phyloP scores from a whole-genome alignment of 1,140 invertebrate genomes.

The Diorhabda carinulata region DNA sequence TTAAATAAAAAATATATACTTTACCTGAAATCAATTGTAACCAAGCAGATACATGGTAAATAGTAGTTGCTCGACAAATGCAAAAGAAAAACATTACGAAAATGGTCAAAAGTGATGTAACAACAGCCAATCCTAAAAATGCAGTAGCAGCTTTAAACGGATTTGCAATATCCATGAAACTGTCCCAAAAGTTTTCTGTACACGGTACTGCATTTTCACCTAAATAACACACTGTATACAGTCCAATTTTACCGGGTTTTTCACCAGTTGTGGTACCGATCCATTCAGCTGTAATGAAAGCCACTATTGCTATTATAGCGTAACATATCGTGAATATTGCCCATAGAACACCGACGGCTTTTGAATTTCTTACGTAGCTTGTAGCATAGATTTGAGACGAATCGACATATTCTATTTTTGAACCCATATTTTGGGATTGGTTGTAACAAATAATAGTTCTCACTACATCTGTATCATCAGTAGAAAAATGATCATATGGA shows the following conservation, averaged over 20 bases:
- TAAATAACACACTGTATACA: conserved; percentile 83
- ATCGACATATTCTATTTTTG: conserved; percentile 87
- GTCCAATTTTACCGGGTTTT: conserved; percentile 83
- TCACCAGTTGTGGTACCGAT: conserved; percentile 77
- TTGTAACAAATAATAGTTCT: neutral
- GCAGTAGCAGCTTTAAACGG: conserved; percentile 79
- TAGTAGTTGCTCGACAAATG: conserved; percentile 89
- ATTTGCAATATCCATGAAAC: conserved; percentile 75
- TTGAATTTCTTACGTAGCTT: conserved; percentile 92
- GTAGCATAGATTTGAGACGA: conserved; percentile 84
- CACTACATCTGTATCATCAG: conserved; percentile 4
- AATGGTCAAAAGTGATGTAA: conserved; percentile 80
- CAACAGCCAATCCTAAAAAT: conserved; percentile 80
- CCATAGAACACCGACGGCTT: conserved; percentile 95
- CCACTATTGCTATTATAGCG: conserved; percentile 90
- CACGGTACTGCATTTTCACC: conserved; percentile 67
- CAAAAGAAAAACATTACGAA: conserved; percentile 89
- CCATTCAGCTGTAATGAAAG: conserved; percentile 96
- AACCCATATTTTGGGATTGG: conserved; percentile 60
- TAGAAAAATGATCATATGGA: conserved; percentile 1
- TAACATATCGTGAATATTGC: conserved; percentile 95
- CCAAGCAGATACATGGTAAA: conserved; percentile 91
- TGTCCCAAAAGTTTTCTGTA: conserved; percentile 70
- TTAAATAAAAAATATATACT: too few relatives aligned
- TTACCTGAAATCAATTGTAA: conserved; percentile 89